Evolutionary conservation across 2,888 invertebrate species (phyloP).

Genomic region (Synergus itoensis): DNA sequence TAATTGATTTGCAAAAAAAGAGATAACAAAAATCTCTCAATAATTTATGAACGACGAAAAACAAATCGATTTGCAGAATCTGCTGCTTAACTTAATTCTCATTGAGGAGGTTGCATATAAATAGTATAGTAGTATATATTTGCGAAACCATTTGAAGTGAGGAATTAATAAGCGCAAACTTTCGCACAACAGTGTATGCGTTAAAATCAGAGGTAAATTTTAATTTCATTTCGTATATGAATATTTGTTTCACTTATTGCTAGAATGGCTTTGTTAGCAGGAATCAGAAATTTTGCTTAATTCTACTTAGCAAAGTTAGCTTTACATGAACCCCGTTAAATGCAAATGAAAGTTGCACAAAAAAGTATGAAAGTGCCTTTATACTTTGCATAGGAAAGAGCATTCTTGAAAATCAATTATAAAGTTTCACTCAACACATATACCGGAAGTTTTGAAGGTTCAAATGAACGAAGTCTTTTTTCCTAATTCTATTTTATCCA

Average conservation of each 20-base stretch:
- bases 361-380: not conserved
- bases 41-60: not conserved
- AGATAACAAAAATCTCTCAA: not conserved
- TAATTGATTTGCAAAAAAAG: no score
- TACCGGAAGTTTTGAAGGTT: no score
- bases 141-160: not conserved
- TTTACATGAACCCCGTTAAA: not conserved
- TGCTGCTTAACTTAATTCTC: no score
- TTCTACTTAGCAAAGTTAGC: not conserved
- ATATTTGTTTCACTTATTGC: not conserved
- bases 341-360: not conserved
- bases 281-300: not conserved
- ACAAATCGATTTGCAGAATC: not conserved
- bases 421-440: not conserved
- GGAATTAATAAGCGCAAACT: not conserved
- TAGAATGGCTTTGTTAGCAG: not conserved
- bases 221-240: not conserved
- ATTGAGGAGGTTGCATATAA: not conserved
- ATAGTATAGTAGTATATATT: not conserved
- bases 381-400: not conserved
- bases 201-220: not conserved
- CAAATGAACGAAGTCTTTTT: no score
- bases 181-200: no score
- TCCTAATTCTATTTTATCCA: no score
- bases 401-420: not conserved